Evolutionary conservation across 37 sponge, comb jelly and placozoan genomes (phyloP), one percentile per base, ranked within the genome.

Genomic region (Crambe crambe): DNA sequence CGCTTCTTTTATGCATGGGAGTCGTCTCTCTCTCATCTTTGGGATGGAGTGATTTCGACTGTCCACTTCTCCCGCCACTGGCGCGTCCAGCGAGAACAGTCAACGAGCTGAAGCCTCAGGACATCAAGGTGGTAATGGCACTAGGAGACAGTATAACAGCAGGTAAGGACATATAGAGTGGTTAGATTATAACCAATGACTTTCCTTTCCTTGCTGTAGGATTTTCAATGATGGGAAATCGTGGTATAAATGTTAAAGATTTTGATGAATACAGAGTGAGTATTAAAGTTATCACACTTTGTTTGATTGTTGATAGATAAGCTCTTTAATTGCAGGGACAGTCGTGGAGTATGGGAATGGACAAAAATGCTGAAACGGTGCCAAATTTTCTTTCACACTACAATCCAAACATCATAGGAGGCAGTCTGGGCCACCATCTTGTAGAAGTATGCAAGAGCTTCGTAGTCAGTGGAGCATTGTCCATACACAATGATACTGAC

Each of bases 81-180:
- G 32, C 77, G 4, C 41, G 42, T 34, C 90, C 94, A 21, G 94
- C 90, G 6, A 65, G 44, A 80, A 83, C 73, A n/a, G 94, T 93
- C 29, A 57, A 89, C 68, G 84, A 86, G 56, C 84, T 93, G 74
- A 78, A 68, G 72, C 94, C 94, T 10, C 94, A 93, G 65, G 90
- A 93, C 72, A 89, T 93, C 34, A 89, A 89, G 56, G 94, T 93
- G 2, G 87, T 93, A 20, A 93, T 93, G 94, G 83, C 90, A 6
- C 51, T 93, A 23, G 94, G 94, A 27, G 94, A 93, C 90, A 93
- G 94, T 61, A 75, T 93, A 26, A 93, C 94, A 44, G 94, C 94
- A 44, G 94, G 94, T 89, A 81, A 57, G 27, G 58, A 30, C 9
- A 62, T 8, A 6, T 26, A 10, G 5, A 29, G 68, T 61, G 4